A percentile compares a stretch with the other conserved stretches of the same genome.
Conservation (phyloP, 2,797 vertebrate genomes). For the Pangasius larnaudii region DNA sequence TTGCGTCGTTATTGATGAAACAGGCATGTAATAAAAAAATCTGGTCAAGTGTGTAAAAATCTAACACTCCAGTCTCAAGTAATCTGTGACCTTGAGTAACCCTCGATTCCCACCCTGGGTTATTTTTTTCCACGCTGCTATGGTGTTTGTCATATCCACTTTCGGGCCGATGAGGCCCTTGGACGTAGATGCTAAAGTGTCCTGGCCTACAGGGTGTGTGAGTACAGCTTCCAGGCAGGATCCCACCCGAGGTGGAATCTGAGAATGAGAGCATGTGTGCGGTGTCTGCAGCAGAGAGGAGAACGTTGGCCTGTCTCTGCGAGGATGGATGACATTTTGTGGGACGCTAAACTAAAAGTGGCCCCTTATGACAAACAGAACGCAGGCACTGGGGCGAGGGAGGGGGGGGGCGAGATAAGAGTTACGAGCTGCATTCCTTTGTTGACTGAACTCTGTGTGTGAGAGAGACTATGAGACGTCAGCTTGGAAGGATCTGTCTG, state of each 20-base stretch:
- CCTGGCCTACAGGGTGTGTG: constrained; percentile 22
- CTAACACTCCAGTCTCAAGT: background rate
- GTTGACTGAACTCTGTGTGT: constrained; percentile 46
- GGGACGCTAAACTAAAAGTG: constrained; percentile 41
- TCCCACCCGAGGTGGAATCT: constrained; percentile 32
- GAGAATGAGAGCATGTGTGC: background rate
- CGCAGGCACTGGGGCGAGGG: constrained; percentile 35
- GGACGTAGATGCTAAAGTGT: background rate
- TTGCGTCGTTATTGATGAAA: background rate
- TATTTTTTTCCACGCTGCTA: background rate
- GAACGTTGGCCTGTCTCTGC: background rate
- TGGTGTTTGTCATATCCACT: constrained; percentile 1
- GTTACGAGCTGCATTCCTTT: constrained; percentile 54
- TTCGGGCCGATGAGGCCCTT: constrained; percentile 4
- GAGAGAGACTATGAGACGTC: constrained; percentile 33
- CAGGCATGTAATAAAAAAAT: background rate
- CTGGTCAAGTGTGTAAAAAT: background rate
- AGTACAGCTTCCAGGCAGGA: constrained; percentile 29
- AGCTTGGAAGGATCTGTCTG: constrained; percentile 53
- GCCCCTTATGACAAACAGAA: constrained; percentile 55
- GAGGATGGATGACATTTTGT: constrained; percentile 12
- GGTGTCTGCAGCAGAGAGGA: background rate
- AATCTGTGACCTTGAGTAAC: background rate
- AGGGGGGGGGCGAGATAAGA: constrained; percentile 44
- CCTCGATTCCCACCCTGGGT: background rate